Conservation (phyloP, 2,888 invertebrate genomes). For the Rotaria socialis region DNA sequence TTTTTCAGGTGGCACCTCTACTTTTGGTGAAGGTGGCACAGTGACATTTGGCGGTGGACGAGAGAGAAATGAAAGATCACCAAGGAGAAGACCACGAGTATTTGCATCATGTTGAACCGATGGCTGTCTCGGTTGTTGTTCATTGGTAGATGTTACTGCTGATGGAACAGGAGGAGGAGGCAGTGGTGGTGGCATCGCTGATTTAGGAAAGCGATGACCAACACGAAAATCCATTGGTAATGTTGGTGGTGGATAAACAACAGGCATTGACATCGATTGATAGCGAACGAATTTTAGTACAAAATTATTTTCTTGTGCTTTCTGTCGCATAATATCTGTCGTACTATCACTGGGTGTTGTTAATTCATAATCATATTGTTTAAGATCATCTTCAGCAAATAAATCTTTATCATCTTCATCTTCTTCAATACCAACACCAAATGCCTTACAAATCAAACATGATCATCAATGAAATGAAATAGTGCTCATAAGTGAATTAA, state of each 20-base stretch:
- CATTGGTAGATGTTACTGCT: background rate
- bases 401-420: constrained; percentile 76
- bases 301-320: constrained; percentile 36
- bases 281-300: constrained; percentile 36
- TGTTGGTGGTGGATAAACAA: background rate
- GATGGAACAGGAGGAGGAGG: background rate
- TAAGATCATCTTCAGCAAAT: constrained; percentile 63
- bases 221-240: background rate
- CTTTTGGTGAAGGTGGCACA: background rate
- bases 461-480: background rate
- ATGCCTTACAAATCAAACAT: constrained; percentile 65
- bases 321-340: constrained; percentile 12
- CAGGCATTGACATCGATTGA: background rate
- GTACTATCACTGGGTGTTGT: background rate
- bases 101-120: background rate
- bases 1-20: background rate
- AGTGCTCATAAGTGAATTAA: background rate
- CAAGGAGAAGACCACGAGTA: constrained; percentile 17
- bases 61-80: constrained; percentile 27
- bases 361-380: constrained; percentile 45
- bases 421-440: constrained; percentile 94
- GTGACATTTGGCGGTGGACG: background rate
- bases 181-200: background rate
- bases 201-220: constrained; percentile 21
- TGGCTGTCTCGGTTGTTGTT: background rate